These are phyloP conservation scores for Mastacembelus armatus DNA, from an alignment of 2,797 vertebrate genomes.

Conservation along the genomic window DNA sequence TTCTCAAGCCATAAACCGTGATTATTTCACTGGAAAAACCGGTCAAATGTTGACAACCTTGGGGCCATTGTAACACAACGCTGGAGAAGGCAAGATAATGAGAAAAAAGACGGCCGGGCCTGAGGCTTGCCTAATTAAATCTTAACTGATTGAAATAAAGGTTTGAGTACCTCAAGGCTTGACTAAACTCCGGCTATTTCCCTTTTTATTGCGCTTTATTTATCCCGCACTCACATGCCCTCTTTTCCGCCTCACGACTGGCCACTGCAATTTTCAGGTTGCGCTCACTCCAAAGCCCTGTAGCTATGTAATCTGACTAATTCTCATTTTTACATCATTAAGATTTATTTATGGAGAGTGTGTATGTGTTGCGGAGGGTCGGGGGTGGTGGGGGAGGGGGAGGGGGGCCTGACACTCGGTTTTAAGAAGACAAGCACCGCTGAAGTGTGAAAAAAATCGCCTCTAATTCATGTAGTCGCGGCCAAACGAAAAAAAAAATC, in stretches of 20 bases:
- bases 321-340: constrained; percentile 90
- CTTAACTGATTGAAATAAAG: constrained; percentile 94
- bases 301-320: constrained; percentile 90
- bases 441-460: constrained; percentile 94
- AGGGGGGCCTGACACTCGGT: constrained; percentile 89
- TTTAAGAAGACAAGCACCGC: constrained; percentile 91
- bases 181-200: constrained; percentile 88
- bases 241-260: constrained; percentile 48
- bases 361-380: constrained; percentile 61
- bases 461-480: constrained; percentile 84
- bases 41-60: constrained; percentile 93
- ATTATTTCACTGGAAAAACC: constrained; percentile 86
- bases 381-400: constrained; percentile 21
- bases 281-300: constrained; percentile 84
- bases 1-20: constrained; percentile 82
- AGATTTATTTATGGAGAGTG: constrained; percentile 79
- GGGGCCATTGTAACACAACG: constrained; percentile 88
- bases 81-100: constrained; percentile 92
- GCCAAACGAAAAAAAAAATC: constrained; percentile 89
- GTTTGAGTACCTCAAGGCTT: constrained; percentile 86
- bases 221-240: constrained; percentile 72
- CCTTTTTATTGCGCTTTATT: constrained; percentile 84
- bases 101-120: constrained; percentile 88
- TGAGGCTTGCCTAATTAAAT: constrained; percentile 93
- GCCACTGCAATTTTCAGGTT: constrained; percentile 57